Evolutionary conservation across 2,113 vertebrate species (phyloP).

Genomic region (Donacobius atricapilla): DNA sequence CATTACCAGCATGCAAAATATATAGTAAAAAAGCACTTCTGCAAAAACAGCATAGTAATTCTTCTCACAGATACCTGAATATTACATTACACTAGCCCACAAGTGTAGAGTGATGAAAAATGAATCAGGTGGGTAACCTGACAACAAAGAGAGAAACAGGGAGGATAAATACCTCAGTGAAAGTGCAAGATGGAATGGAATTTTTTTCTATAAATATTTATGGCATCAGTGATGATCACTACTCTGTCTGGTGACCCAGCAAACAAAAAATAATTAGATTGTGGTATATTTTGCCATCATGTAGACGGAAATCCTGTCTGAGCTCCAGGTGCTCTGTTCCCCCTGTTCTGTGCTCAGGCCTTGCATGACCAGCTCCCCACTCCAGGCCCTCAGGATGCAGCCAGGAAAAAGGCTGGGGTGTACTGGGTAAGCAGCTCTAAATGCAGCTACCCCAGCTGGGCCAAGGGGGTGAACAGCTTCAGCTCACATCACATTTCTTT

Average conservation of each 20-base stretch:
- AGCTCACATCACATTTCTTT: not conserved
- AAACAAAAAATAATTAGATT: not conserved
- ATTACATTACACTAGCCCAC: not conserved
- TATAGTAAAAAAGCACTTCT: not conserved
- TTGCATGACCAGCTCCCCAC: not conserved
- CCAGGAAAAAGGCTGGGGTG: not conserved
- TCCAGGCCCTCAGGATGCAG: not conserved
- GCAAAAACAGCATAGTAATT: not conserved
- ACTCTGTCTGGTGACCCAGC: not conserved
- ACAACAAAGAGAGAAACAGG: not conserved
- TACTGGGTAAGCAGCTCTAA: accelerated
- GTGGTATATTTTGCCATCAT: not conserved
- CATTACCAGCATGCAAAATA: not conserved
- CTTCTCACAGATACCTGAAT: not conserved
- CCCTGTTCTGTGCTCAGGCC: not conserved
- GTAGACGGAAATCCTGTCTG: accelerated
- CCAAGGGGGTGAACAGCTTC: not conserved
- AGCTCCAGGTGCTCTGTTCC: not conserved
- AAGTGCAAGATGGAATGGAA: not conserved
- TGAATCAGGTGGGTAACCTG: not conserved
- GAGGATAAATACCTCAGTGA: not conserved
- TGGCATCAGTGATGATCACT: not conserved
- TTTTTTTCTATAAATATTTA: constrained; percentile 3
- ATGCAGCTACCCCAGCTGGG: not conserved
- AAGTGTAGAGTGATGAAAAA: not conserved